Conservation (phyloP, 2,113 vertebrate species). For the Rhinichthys klamathensis region DNA sequence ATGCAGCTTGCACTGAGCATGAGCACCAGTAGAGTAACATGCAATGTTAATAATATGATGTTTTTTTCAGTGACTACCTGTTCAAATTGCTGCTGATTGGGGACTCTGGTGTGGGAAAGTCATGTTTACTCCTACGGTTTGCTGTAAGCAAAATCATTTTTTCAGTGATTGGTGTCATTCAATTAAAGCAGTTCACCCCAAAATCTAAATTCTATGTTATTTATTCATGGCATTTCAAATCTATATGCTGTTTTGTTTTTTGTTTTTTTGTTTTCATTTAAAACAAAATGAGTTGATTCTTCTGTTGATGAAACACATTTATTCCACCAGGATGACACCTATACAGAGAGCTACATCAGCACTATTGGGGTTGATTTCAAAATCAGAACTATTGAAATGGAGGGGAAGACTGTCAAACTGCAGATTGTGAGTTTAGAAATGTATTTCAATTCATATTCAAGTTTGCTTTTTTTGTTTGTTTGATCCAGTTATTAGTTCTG, state of each 20-base stretch:
- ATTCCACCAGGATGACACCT: constrained; percentile 88
- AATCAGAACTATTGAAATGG: constrained; percentile 98
- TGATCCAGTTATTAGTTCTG: not conserved
- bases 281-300: too few species aligned
- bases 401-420: constrained; percentile 96
- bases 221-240: not conserved
- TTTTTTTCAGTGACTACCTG: constrained; percentile 91
- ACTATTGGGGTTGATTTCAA: constrained; percentile 99
- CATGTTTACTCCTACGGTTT: constrained; percentile 96
- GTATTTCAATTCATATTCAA: not conserved
- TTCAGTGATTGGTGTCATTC: not conserved
- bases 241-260: not conserved
- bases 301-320: not conserved
- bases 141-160: constrained; percentile 80
- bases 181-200: not conserved
- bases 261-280: not conserved
- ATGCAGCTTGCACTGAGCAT: not conserved
- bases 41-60: not conserved
- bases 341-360: constrained; percentile 98
- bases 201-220: not conserved
- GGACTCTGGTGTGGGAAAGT: constrained; percentile 97
- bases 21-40: not conserved
- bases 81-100: constrained; percentile 98
- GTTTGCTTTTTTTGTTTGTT: not conserved
- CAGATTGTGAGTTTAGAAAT: constrained; percentile 88